Conservation (phyloP, 2,888 invertebrate genomes). For the Megamerina dolium region DNA sequence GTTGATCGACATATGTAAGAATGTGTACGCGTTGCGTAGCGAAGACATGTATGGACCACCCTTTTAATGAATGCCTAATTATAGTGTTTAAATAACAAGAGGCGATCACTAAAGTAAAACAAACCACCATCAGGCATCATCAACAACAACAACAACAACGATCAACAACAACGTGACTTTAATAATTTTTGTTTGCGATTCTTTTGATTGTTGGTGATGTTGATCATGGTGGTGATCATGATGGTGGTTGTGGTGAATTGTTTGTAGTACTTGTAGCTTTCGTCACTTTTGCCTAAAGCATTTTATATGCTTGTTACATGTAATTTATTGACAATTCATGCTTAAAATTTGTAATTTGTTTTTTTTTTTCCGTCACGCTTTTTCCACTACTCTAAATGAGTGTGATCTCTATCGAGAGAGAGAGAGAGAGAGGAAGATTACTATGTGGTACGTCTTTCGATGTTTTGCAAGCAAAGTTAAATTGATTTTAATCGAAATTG, state of each 20-base stretch:
- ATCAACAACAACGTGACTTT: not conserved
- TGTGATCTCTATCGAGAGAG: too few species aligned
- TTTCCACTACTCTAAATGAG: slow-evolving; percentile 5
- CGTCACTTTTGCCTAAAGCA: slow-evolving; percentile 20
- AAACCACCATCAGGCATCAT: slow-evolving; percentile 18
- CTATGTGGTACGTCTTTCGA: too few species aligned
- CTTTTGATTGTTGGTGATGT: not conserved
- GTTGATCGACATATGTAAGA: slow-evolving; percentile 42
- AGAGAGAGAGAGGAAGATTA: too few species aligned
- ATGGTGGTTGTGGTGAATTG: not conserved
- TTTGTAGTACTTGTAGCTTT: slow-evolving; percentile 2
- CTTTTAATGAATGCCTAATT: slow-evolving; percentile 51
- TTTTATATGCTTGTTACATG: slow-evolving; percentile 6
- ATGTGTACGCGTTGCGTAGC: slow-evolving; percentile 33
- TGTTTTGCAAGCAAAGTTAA: too few species aligned
- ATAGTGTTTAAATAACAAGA: slow-evolving; percentile 49
- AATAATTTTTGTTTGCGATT: not conserved
- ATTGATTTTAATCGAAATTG: slow-evolving; percentile 47
- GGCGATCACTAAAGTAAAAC: slow-evolving; percentile 39
- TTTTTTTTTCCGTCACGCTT: slow-evolving; percentile 1
- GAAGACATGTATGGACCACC: slow-evolving; percentile 49
- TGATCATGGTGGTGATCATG: not conserved
- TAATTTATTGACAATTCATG: slow-evolving; percentile 14
- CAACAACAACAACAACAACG: slow-evolving; percentile 19
- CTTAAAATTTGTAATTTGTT: slow-evolving; percentile 17